Evolutionary conservation across 2,797 vertebrate genomes (phyloP), one percentile per base, ranked within the genome.

Genomic region (Eidolon dupreanum): DNA sequence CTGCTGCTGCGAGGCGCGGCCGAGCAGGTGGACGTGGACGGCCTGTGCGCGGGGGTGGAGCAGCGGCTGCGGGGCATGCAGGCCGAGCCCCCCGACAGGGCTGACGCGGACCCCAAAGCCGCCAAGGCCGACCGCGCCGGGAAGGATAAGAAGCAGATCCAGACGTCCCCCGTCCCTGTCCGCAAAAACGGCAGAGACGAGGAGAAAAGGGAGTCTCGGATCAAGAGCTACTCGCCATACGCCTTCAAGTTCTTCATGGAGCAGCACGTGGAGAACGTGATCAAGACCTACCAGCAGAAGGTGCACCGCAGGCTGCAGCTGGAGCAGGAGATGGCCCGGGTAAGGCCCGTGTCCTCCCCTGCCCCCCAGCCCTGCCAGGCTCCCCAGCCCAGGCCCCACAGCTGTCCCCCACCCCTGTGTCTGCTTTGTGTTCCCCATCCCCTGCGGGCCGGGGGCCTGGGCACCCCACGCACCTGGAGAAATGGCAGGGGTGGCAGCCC

Each of bases 241-340:
- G 99, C 99, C 46, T 99, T 99, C 97, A 99, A 99, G 97, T 99
- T 99, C 98, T 99, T 99, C 98, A 99, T 99, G 99, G 99, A 99
- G 97, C 99, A 99, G 96, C 99, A 99, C 38, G 99, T 99, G 87
- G 99, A 99, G 98, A 99, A 99, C 0, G 99, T 99, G 97, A 99
- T 99, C 98, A 99, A 99, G 98, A 99, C 99, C 79, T 99, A 99
- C 98, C 99, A 99, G 98, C 99, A 99, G 98, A 99, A 99, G 97
- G 99, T 99, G 70, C 99, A 99, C 97, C 99, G 99, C 79, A 98
- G 99, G 93, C 97, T 99, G 75, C 99, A 99, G 94, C 81, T 99
- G 98, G 99, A 99, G 79, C 99, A 99, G 96, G 99, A 99, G 98
- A 99, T 99, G 81, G 81, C 81, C 43, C 33, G 81, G 36, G 81